Evolutionary conservation across 2,888 invertebrate genomes (phyloP), one percentile per base, ranked within the genome.

Genomic region (Ellobium chinense): DNA sequence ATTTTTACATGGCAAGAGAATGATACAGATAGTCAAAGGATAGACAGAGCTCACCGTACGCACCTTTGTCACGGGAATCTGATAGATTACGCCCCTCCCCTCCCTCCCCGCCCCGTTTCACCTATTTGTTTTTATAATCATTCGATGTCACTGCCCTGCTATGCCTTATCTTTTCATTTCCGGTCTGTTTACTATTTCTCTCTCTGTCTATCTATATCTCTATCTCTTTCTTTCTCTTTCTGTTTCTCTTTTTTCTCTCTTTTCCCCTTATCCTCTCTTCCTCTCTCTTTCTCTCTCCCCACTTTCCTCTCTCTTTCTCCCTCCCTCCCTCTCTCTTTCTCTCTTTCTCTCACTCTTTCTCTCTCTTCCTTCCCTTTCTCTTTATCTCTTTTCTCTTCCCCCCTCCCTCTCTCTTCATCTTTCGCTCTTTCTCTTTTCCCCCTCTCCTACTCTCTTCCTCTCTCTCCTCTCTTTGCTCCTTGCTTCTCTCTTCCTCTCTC

Each of bases 311-410:
- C 65, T 65, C 65, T 65, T 31, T 34, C 12, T 29, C 18, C 29
- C 65, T 65, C 65, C 24, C 65, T n/a, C 31, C 29, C 65, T 65
- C 65, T 65, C 65, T 34, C 60, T 60, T n/a, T 27, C 60, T 34
- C 36, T 12, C 12, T n/a, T 7, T 65, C 18, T 24, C 31, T 34
- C 65, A n/a, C 31, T 65, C 31, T 29, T 24, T 29, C 65, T 31
- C 39, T 39, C 46, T 24, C 69, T 24, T 24, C 46, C 12, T n/a
- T 24, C 24, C 31, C 34, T 34, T 65, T 9, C 7, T 34, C 65
- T 12, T 65, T 34, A 31, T 34, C 29, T 34, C 31, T n/a, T 65
- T 31, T 34, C 65, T 65, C 65, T 65, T 12, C 29, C 65, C 29
- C 29, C 12, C n/a, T 31, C 65, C 29, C 12, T 65, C 34, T 31